These are phyloP conservation scores for Augochlora pura DNA, from an alignment of 1,140 invertebrate species.

Conservation along the genomic window DNA sequence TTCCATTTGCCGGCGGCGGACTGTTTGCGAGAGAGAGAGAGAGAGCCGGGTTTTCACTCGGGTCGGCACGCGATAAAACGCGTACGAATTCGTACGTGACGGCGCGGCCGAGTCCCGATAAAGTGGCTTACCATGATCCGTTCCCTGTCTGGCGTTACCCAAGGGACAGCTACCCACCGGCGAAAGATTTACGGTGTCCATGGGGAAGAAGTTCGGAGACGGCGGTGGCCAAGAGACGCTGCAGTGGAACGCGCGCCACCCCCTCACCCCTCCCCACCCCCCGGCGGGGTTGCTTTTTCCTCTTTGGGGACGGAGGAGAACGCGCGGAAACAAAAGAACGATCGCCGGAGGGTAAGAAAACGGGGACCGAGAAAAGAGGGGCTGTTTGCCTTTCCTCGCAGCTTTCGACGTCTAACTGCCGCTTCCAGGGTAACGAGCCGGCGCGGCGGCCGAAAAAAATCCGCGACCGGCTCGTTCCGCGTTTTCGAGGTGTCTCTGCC, in stretches of 20 bases:
- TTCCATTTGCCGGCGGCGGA: not conserved
- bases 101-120: conserved; percentile 35
- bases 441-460: not conserved
- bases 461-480: not conserved
- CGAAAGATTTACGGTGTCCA: conserved; percentile 59
- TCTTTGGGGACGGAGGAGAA: conserved; percentile 28
- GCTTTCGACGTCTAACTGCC: conserved; percentile 18
- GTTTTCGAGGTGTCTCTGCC: not conserved
- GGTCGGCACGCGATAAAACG: conserved; percentile 4
- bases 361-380: not conserved
- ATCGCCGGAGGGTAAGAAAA: conserved; percentile 29
- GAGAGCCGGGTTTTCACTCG: not conserved
- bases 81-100: conserved; percentile 28
- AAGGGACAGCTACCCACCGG: conserved; percentile 8
- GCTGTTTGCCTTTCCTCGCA: conserved; percentile 11
- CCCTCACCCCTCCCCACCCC: conserved; percentile 3
- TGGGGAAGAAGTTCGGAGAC: conserved; percentile 54
- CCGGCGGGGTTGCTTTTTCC: conserved; percentile 24
- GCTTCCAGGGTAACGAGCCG: not conserved
- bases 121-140: conserved; percentile 45
- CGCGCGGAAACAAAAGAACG: conserved; percentile 35
- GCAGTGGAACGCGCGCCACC: not conserved
- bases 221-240: conserved; percentile 46
- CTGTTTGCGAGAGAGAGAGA: too few species aligned
- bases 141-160: conserved; percentile 39